phyloP scores from a whole-genome alignment of 2,888 invertebrate genomes.

The Physocephala rufipes region DNA sequence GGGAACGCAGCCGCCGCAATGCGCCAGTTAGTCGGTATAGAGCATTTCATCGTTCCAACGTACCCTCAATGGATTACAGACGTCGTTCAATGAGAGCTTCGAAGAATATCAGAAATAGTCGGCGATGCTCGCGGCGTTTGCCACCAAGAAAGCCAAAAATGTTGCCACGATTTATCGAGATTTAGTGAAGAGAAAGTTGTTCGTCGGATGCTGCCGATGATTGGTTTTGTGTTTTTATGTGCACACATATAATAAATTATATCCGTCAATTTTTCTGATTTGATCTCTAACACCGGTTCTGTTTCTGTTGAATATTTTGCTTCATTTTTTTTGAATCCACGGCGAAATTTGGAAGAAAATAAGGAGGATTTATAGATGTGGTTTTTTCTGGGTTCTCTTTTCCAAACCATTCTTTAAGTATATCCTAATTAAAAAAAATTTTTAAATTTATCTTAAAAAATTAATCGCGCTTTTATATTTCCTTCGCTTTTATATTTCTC shows the following conservation, averaged over 20 bases:
- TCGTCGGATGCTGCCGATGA: conserved; percentile 1
- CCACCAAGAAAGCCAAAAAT: neutral
- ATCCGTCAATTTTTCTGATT: no score
- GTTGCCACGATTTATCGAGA: conserved; percentile 7
- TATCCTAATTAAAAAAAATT: neutral
- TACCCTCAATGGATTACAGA: conserved; percentile 16
- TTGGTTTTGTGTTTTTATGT: neutral
- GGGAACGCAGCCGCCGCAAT: neutral
- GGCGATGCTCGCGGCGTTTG: neutral
- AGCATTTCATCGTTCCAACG: conserved; percentile 3
- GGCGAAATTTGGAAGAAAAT: no score
- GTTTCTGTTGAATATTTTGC: no score
- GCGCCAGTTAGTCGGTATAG: neutral
- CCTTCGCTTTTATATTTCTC: neutral
- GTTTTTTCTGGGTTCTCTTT: no score
- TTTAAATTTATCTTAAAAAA: neutral
- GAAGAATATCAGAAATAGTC: conserved; percentile 31
- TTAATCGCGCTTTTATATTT: neutral
- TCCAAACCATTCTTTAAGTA: neutral
- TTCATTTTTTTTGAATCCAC: no score
- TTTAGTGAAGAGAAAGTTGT: neutral
- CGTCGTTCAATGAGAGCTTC: conserved; percentile 30
- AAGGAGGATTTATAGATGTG: no score
- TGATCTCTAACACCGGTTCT: no score
- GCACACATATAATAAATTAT: no score